These are phyloP conservation scores for Coptodon bakossiorum DNA, from an alignment of 2,113 vertebrate species.

Conservation along the genomic window DNA sequence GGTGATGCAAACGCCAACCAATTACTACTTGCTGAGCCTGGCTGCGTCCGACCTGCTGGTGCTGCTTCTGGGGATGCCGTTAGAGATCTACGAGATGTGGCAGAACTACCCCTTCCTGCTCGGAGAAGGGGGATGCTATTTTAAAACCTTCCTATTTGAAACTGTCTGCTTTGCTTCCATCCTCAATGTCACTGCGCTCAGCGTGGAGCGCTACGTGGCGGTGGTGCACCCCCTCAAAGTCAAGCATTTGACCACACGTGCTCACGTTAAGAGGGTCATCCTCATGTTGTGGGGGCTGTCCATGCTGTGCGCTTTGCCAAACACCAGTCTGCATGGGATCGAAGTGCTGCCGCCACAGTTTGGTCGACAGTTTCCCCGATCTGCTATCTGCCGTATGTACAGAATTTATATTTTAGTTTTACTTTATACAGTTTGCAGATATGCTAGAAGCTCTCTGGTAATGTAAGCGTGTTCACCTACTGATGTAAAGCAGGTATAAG, in stretches of 20 bases:
- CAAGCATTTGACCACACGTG: constrained; percentile 50
- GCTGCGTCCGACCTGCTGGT: constrained; percentile 70
- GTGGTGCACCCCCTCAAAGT: constrained; percentile 70
- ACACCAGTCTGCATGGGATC: constrained; percentile 68
- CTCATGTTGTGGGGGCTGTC: constrained; percentile 60
- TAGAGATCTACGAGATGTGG: constrained; percentile 72
- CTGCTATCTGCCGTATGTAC: constrained; percentile 56
- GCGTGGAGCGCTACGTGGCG: constrained; percentile 68
- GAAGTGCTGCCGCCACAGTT: constrained; percentile 15
- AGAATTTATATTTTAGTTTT: neutral
- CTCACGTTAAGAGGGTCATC: constrained; percentile 67
- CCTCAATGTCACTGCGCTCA: constrained; percentile 69
- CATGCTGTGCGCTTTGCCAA: constrained; percentile 67
- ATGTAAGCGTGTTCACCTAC: neutral
- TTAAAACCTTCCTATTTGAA: constrained; percentile 73
- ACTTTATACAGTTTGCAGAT: neutral
- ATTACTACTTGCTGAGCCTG: constrained; percentile 73
- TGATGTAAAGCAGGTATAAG: neutral
- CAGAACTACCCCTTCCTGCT: constrained; percentile 71
- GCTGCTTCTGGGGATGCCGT: constrained; percentile 67
- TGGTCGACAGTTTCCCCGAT: constrained; percentile 55
- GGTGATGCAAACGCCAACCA: constrained; percentile 70
- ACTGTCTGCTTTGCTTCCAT: constrained; percentile 73
- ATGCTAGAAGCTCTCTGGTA: neutral
- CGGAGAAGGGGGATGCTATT: constrained; percentile 65